Evolutionary conservation across 1,140 invertebrate species (phyloP).

Genomic region (Drosophila littoralis): DNA sequence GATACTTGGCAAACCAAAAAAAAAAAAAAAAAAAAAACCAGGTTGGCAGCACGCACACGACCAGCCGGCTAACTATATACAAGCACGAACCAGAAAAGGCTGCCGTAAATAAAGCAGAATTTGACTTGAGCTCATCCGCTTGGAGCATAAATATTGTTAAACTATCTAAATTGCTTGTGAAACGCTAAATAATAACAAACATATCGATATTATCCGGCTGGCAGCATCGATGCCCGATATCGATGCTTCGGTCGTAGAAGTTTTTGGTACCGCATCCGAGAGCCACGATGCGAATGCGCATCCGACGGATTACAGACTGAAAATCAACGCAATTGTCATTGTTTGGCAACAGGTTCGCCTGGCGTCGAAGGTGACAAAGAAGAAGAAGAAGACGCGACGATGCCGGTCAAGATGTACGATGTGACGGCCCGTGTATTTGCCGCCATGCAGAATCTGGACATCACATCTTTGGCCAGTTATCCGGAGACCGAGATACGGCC

Average conservation of each 20-base stretch:
- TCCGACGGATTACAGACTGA: not conserved
- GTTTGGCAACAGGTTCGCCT: conserved; percentile 31
- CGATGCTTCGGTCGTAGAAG: not conserved
- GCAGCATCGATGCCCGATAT: not conserved
- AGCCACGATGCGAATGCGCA: conserved; percentile 10
- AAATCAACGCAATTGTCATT: conserved; percentile 12
- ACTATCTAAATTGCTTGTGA: no score
- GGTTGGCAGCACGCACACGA: conserved; percentile 26
- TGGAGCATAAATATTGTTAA: not conserved
- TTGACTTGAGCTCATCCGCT: not conserved
- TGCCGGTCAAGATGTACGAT: conserved; percentile 68
- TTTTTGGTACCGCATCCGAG: not conserved
- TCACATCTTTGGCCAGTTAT: conserved; percentile 89
- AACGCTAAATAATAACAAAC: not conserved
- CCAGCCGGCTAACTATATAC: not conserved
- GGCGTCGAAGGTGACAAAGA: no score
- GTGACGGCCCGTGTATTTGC: conserved; percentile 87
- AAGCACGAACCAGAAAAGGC: not conserved
- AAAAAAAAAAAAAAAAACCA: not conserved
- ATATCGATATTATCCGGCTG: not conserved
- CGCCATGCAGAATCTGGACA: conserved; percentile 92
- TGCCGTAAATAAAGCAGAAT: no score
- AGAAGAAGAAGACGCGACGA: not conserved
- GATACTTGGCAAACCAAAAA: not conserved
- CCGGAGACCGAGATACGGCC: conserved; percentile 91